These are phyloP conservation scores for Eutolmus rufibarbis DNA, from an alignment of 2,888 invertebrate genomes.

Conservation along the genomic window DNA sequence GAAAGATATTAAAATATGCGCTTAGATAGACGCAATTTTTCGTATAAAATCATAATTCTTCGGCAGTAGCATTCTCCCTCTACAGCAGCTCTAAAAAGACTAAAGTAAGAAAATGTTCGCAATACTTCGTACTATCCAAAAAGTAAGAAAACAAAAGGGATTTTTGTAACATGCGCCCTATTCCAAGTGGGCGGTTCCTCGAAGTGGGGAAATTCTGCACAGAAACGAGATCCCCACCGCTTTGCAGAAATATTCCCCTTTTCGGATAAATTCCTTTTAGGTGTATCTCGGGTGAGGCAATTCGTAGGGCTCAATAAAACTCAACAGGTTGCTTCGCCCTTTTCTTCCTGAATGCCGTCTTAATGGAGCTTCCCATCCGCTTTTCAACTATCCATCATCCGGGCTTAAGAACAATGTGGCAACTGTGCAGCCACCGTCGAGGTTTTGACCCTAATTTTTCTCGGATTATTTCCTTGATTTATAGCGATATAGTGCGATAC, in stretches of 20 bases:
- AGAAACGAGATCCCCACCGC: neutral
- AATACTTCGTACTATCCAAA: neutral
- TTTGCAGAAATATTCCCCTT: neutral
- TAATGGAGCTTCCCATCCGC: neutral
- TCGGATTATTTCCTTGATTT: constrained; percentile 30
- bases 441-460: constrained; percentile 20
- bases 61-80: neutral
- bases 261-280: neutral
- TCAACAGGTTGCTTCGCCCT: neutral
- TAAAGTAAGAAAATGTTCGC: neutral
- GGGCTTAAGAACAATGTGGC: constrained; percentile 23
- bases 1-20: no score
- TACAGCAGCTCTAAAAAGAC: neutral
- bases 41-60: neutral
- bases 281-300: neutral
- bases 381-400: constrained; percentile 8
- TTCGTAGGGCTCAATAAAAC: neutral
- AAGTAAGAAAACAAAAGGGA: neutral
- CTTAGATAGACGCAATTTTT: neutral
- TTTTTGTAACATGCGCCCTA: neutral
- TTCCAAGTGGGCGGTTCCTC: neutral
- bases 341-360: neutral
- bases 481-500: neutral
- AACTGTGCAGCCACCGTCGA: neutral
- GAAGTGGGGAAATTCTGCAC: neutral